phyloP scores from a whole-genome alignment of 2,888 invertebrate genomes.

The Elysia crispata region DNA sequence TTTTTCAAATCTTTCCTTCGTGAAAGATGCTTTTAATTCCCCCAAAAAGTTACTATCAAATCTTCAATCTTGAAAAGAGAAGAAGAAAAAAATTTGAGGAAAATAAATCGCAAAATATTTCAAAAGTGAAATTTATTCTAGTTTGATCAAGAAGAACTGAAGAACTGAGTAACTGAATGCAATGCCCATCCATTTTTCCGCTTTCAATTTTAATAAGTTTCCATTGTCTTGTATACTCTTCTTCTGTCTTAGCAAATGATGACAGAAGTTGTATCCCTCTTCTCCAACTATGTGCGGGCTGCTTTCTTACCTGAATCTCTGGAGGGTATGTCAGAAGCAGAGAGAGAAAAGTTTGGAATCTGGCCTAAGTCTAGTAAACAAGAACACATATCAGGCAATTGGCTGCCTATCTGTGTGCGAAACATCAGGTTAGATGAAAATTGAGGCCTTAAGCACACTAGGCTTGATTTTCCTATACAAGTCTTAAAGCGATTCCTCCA shows the following conservation, averaged over 20 bases:
- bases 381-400: slow-evolving; percentile 78
- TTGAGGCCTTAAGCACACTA: too few species aligned
- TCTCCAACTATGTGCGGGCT: slow-evolving; percentile 85
- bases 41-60: too few species aligned
- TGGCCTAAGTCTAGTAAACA: slow-evolving; percentile 76
- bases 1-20: too few species aligned
- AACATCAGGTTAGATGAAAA: slow-evolving; percentile 80
- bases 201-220: not conserved
- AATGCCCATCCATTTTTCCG: not conserved
- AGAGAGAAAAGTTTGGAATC: slow-evolving; percentile 79
- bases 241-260: slow-evolving; percentile 84
- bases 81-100: too few species aligned
- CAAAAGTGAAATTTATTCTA: too few species aligned
- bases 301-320: slow-evolving; percentile 85
- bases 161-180: too few species aligned
- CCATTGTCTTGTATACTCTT: not conserved
- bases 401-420: slow-evolving; percentile 89
- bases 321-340: slow-evolving; percentile 76
- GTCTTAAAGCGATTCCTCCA: too few species aligned
- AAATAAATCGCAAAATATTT: too few species aligned
- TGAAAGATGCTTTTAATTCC: too few species aligned
- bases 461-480: too few species aligned
- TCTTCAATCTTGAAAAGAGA: too few species aligned
- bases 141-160: too few species aligned
- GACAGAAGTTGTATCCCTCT: slow-evolving; percentile 86